A percentile compares a stretch with the other conserved stretches of the same genome.
Conservation (phyloP, 2,113 vertebrate genomes). For the Brachyhypopomus occidentalis region DNA sequence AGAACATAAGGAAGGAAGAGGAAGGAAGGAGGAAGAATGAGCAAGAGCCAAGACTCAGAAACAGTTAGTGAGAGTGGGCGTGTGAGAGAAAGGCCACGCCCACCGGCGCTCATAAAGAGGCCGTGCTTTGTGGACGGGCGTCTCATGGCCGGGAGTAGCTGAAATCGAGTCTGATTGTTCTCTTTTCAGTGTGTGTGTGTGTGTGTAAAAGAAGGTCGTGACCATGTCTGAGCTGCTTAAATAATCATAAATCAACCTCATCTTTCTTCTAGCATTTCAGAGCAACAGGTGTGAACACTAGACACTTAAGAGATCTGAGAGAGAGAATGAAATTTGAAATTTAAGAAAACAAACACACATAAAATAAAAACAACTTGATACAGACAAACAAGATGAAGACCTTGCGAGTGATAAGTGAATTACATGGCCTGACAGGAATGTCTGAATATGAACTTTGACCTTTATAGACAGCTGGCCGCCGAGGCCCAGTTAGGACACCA, state of each 20-base stretch:
- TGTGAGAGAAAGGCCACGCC: slow-evolving; percentile 19
- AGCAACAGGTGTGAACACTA: background rate
- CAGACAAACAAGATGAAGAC: background rate
- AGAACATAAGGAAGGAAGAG: slow-evolving; percentile 4
- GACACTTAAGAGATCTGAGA: background rate
- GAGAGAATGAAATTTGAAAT: slow-evolving; percentile 7
- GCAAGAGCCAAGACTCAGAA: slow-evolving; percentile 2
- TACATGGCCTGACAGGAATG: slow-evolving; percentile 27
- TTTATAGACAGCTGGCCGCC: slow-evolving; percentile 39
- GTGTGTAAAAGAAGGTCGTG: slow-evolving; percentile 37
- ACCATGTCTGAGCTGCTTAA: slow-evolving; percentile 12
- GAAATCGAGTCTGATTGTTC: slow-evolving; percentile 15
- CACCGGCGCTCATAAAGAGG: slow-evolving; percentile 34
- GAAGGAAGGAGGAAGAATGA: background rate
- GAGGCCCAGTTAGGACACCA: slow-evolving; percentile 18
- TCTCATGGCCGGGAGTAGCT: slow-evolving; percentile 18
- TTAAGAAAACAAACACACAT: slow-evolving; percentile 14
- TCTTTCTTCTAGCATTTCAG: background rate
- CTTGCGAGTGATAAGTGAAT: background rate
- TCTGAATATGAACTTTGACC: slow-evolving; percentile 55
- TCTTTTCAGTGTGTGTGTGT: too few species aligned
- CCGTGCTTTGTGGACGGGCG: slow-evolving; percentile 42
- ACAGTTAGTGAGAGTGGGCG: slow-evolving; percentile 9
- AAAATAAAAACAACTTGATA: slow-evolving; percentile 29
- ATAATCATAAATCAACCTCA: slow-evolving; percentile 16